Conservation (phyloP, 1,140 invertebrate genomes). For the Wiebesia pumilae region DNA sequence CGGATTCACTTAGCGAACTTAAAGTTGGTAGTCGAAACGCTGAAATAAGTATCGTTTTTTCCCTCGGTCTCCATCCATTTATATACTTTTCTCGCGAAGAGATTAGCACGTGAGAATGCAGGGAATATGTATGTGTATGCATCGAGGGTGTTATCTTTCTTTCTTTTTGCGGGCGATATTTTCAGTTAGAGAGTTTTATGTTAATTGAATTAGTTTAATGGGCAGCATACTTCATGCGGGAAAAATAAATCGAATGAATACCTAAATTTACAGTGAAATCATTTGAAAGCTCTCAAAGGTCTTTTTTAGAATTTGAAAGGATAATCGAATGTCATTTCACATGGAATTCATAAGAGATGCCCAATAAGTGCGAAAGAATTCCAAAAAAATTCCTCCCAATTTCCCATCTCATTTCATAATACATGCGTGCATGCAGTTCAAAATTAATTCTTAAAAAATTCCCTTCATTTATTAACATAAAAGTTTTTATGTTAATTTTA, state of each 20-base stretch:
- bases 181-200: not conserved
- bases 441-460: not conserved
- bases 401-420: not conserved
- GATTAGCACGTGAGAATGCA: not conserved
- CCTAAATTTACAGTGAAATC: not conserved
- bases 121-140: not conserved
- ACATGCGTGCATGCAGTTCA: not conserved
- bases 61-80: not conserved
- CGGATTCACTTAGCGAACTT: constrained; percentile 42
- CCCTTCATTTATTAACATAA: not conserved
- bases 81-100: not conserved
- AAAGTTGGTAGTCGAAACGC: constrained; percentile 25
- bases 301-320: not conserved
- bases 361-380: not conserved
- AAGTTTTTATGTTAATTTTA: too few species aligned
- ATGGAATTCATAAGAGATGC: not conserved
- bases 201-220: not conserved
- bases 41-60: not conserved
- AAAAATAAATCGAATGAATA: not conserved
- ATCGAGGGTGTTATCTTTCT: not conserved
- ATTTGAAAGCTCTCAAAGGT: not conserved
- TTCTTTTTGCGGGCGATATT: not conserved
- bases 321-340: too few species aligned
- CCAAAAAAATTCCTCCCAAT: not conserved
- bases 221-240: not conserved